A percentile compares a stretch with the other conserved stretches of the same genome.
Evolutionary conservation across 2,888 invertebrate genomes (phyloP).

Genomic region (Tryphoninae sp.): DNA sequence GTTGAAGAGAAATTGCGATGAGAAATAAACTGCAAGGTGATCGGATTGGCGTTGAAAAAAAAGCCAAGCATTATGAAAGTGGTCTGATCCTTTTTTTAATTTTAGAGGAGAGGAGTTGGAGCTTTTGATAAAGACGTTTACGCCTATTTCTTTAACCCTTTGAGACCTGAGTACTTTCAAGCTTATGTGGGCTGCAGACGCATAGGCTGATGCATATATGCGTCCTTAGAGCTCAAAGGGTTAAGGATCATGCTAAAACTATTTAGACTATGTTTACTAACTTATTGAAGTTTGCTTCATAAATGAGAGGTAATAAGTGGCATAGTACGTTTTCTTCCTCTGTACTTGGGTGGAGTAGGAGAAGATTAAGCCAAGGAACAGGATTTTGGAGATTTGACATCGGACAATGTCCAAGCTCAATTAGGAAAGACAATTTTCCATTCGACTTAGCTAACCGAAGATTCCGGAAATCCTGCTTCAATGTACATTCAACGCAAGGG

Average conservation of each 20-base stretch:
- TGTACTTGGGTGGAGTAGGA: neutral
- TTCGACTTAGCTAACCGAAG: slow-evolving; percentile 41
- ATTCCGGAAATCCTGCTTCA: slow-evolving; percentile 60
- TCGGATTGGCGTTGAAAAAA: neutral
- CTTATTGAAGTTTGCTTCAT: no score
- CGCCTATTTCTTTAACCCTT: neutral
- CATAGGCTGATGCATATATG: no score
- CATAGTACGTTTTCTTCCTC: neutral
- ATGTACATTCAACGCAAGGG: slow-evolving; percentile 48
- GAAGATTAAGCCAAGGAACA: neutral
- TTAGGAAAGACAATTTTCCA: slow-evolving; percentile 58
- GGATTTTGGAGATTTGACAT: slow-evolving; percentile 32
- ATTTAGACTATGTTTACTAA: neutral
- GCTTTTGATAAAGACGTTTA: no score
- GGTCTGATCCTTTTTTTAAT: no score
- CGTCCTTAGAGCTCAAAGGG: no score
- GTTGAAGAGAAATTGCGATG: neutral
- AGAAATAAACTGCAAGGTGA: neutral
- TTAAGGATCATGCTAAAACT: no score
- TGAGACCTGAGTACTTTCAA: no score
- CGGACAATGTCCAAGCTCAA: slow-evolving; percentile 52
- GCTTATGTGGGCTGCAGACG: no score
- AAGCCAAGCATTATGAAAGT: neutral
- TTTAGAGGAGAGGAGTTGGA: no score
- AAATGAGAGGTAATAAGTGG: neutral